These are phyloP conservation scores for Lepidocyrtinus sp. DNA, from an alignment of 2,888 invertebrate species.

Conservation along the genomic window DNA sequence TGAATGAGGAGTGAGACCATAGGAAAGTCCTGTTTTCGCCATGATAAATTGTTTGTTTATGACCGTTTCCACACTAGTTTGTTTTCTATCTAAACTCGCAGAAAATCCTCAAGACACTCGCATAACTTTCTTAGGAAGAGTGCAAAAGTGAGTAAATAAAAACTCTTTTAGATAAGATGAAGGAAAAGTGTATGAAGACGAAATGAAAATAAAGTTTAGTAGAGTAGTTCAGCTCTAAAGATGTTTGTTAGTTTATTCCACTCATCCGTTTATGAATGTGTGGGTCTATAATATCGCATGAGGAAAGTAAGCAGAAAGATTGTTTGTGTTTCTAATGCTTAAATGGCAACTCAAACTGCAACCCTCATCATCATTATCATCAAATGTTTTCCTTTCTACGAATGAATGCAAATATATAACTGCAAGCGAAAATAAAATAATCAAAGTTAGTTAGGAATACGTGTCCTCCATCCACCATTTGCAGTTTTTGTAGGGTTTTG, in stretches of 20 bases:
- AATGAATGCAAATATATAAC: background rate
- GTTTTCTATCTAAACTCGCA: slow-evolving; percentile 69
- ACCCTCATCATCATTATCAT: background rate
- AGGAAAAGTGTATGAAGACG: slow-evolving; percentile 15
- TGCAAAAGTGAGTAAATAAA: slow-evolving; percentile 24
- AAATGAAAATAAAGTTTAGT: slow-evolving; percentile 20
- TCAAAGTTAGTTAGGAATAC: too few species aligned
- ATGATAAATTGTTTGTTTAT: slow-evolving; percentile 65
- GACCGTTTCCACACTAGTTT: slow-evolving; percentile 65
- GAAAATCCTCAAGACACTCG: slow-evolving; percentile 51
- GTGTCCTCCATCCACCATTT: background rate
- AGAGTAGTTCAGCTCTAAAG: background rate
- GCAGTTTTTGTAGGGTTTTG: background rate
- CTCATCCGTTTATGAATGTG: slow-evolving; percentile 27
- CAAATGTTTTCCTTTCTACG: background rate
- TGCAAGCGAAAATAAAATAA: background rate
- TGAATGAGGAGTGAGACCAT: too few species aligned
- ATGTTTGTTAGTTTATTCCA: slow-evolving; percentile 54
- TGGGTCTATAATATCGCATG: too few species aligned
- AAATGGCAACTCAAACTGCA: background rate
- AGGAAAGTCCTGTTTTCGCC: too few species aligned
- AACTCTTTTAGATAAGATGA: too few species aligned
- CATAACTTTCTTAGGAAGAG: slow-evolving; percentile 29
- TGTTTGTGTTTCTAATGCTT: slow-evolving; percentile 50
- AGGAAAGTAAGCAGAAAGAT: slow-evolving; percentile 27